Evolutionary conservation across 1,140 invertebrate genomes (phyloP).

Genomic region (Caenorhabditis inopinata): DNA sequence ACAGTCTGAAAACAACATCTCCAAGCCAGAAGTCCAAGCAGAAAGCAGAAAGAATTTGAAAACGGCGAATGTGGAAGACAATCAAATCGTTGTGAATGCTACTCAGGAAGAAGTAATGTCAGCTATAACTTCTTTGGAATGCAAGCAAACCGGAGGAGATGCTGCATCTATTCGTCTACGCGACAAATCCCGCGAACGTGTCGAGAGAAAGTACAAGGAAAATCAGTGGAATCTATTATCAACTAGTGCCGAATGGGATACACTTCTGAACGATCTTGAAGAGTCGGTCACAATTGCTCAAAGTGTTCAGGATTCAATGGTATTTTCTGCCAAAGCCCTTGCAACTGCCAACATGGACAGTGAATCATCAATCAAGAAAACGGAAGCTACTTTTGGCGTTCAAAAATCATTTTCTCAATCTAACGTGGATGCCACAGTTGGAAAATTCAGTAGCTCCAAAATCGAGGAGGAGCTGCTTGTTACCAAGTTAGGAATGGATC

Average conservation of each 20-base stretch:
- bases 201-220: slow-evolving; percentile 36
- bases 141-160: not conserved
- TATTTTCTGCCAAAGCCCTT: slow-evolving; percentile 34
- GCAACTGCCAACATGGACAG: not conserved
- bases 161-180: slow-evolving; percentile 15
- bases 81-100: slow-evolving; percentile 27
- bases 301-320: slow-evolving; percentile 48
- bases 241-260: slow-evolving; percentile 49
- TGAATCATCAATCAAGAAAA: not conserved
- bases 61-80: slow-evolving; percentile 21
- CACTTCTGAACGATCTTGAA: slow-evolving; percentile 54
- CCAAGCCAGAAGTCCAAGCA: not conserved
- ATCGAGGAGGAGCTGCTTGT: not conserved
- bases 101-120: slow-evolving; percentile 9
- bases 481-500: slow-evolving; percentile 30
- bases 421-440: not conserved
- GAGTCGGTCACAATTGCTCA: slow-evolving; percentile 41
- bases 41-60: slow-evolving; percentile 37
- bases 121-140: not conserved
- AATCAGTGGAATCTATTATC: slow-evolving; percentile 44
- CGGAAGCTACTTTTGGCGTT: not conserved
- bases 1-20: not conserved
- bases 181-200: slow-evolving; percentile 29
- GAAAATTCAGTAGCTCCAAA: slow-evolving; percentile 18
- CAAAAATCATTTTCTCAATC: not conserved